Conservation (phyloP, 2,888 invertebrate genomes). For the Lottia scabra region DNA sequence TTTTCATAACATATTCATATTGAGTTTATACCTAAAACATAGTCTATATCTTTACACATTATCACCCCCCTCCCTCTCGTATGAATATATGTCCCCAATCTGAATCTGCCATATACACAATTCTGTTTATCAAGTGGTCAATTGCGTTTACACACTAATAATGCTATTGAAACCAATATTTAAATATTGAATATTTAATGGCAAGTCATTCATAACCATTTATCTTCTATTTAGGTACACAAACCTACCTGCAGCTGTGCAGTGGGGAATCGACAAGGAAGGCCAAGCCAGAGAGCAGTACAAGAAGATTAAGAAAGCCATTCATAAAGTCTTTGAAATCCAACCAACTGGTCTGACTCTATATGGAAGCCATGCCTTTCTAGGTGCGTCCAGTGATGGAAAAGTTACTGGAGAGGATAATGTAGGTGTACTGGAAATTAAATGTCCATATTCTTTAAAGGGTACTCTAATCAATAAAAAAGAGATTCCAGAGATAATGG, state of each 20-base stretch:
- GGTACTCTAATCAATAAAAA: neutral
- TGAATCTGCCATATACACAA: too few relatives aligned
- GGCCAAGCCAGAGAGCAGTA: slow-evolving; percentile 3
- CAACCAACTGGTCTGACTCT: slow-evolving; percentile 9
- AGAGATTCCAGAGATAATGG: slow-evolving; percentile 9
- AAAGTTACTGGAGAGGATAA: neutral
- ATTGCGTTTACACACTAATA: too few relatives aligned
- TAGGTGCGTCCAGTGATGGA: slow-evolving; percentile 20
- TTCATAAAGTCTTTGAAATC: neutral
- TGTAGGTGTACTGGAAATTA: slow-evolving; percentile 16
- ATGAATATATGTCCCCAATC: too few relatives aligned
- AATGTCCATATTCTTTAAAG: slow-evolving; percentile 17
- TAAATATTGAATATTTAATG: too few relatives aligned
- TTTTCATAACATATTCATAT: neutral
- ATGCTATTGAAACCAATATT: too few relatives aligned
- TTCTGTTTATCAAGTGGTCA: too few relatives aligned
- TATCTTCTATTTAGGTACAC: slow-evolving; percentile 8
- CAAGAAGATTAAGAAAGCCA: neutral
- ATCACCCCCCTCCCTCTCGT: too few relatives aligned
- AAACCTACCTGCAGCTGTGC: slow-evolving; percentile 2
- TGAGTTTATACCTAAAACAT: too few relatives aligned
- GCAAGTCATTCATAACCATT: neutral
- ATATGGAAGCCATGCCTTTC: slow-evolving; percentile 9
- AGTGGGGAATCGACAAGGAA: slow-evolving; percentile 18
- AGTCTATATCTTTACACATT: too few relatives aligned